Base-by-base conservation (phyloP, 2,797 vertebrate genomes). In the Cyclopterus lumpus region DNA sequence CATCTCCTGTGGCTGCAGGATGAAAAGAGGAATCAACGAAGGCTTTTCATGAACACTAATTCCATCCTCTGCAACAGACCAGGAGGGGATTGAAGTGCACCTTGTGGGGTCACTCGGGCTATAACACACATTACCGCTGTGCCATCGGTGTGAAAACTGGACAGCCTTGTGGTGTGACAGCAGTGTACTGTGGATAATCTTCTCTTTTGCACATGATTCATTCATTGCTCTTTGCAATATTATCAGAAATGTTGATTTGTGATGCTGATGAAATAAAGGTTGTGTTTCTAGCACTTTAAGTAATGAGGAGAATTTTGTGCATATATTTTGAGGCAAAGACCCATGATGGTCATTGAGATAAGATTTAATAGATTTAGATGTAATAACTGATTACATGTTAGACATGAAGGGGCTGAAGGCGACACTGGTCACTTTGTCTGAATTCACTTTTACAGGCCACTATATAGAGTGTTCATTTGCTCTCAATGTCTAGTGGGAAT, bases 41-140 rank as follows among this genome's bases (percentile, higher is more conserved):
- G 62, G 82, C 83, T 87, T 88, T 89, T 90, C 58, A 86, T 67
- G 36, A 84, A 55, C 78, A 73, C 54, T 77, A 55, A 89, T 87
- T 80, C 58, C 55, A n/a, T 75, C 77, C 68, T 59, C 65, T 71
- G 63, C 49, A 63, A 49, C 73, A 73, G 51, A 80, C 67, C 42
- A 62, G 67, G 22, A 48, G 53, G 30, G 38, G 73, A 73, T 69
- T 76, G 77, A 44, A 55, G 20, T 73, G 36, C 57, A 46, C 28
- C 71, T 71, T 75, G 22, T 14, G 58, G 64, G 79, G 75, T 73
- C 76, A 62, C 32, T 79, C 36, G 40, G 72, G 22, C 63, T 66
- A 8, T 2, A 51, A 58, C 57, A 40, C 6, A 58, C 71, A 77
- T 75, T 20, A 77, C 74, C 40, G 62, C 20, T 71, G 67, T 59